These are phyloP conservation scores for Drosophila neonasuta DNA, from an alignment of 2,888 invertebrate genomes.

Conservation along the genomic window DNA sequence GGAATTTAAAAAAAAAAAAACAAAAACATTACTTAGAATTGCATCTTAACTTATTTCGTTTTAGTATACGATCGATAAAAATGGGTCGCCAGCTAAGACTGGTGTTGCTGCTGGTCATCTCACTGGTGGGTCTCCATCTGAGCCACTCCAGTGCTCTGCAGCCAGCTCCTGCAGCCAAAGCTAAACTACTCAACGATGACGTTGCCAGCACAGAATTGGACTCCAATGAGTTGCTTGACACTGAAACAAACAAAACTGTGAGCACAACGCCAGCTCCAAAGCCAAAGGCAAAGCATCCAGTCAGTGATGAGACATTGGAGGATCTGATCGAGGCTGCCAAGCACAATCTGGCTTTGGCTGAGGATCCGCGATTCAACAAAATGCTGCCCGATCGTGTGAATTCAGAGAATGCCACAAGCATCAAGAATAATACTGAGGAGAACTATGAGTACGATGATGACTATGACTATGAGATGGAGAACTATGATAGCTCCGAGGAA, in stretches of 20 bases:
- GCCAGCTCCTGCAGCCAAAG: conserved; percentile 30
- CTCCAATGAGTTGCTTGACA: conserved; percentile 55
- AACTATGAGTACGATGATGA: conserved; percentile 74
- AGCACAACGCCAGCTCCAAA: conserved; percentile 21
- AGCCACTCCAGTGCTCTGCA: conserved; percentile 56
- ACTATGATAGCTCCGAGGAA: conserved; percentile 56
- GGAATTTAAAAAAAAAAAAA: too few species aligned
- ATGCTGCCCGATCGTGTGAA: conserved; percentile 74
- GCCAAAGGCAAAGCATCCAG: conserved; percentile 53
- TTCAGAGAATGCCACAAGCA: conserved; percentile 51
- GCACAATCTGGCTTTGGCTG: conserved; percentile 70
- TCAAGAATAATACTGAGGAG: conserved; percentile 58
- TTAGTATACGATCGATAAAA: conserved; percentile 52
- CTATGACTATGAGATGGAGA: conserved; percentile 75
- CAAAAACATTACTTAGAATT: not conserved
- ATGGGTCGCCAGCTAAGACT: conserved; percentile 82
- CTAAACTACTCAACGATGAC: conserved; percentile 58
- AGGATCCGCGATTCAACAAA: conserved; percentile 79
- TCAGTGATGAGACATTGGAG: conserved; percentile 70
- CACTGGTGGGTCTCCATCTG: conserved; percentile 69
- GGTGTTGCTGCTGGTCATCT: conserved; percentile 78
- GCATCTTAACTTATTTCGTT: conserved; percentile 21
- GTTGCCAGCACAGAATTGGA: conserved; percentile 69
- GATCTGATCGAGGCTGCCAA: conserved; percentile 80
- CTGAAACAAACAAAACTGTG: conserved; percentile 62